Base-by-base conservation (phyloP, 2,113 vertebrate species). In the Dicerorhinus sumatrensis region DNA sequence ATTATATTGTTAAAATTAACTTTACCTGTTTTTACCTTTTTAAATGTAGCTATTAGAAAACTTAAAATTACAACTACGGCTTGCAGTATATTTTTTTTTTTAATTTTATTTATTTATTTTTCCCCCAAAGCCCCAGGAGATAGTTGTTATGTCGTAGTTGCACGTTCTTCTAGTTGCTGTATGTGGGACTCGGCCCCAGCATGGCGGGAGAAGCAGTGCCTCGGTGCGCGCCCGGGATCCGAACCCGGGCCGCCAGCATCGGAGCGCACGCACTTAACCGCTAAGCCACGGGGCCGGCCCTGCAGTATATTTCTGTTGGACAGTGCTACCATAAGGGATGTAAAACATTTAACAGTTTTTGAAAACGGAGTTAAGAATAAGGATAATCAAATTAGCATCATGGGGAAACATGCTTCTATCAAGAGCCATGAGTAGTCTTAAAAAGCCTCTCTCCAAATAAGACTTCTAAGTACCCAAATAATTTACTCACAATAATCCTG, bases 281-380 rank as follows among this genome's bases (percentile, higher is more conserved):
- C n/a, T n/a, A n/a, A n/a, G n/a, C n/a, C n/a, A n/a, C n/a, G n/a
- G n/a, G n/a, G n/a, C n/a, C n/a, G n/a, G n/a, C n/a, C n/a, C n/a
- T 90, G 29, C 27, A 62, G 79, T 83, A 20, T 65, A 51, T 58
- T 91, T 91, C 42, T 39, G 25, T 7, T 58, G 36, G 56, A 86
- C 67, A 79, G 18, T 39, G 17, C 67, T 85, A 75, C 36, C 31
- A 63, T 91, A 88, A 56, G 5, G 21, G 11, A 62, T 36, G 10
- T 42, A 77, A 96, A 96, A 82, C 27, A 75, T 62, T 42, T 72
- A 86, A 48, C 48, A 73, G n/a, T 54, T 91, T 96, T 83, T 75
- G 33, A 94, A 92, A 76, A 60, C 25, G 65, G 36, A 21, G 21
- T 85, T 96, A 82, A 82, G 31, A 96, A 75, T 65, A 91, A 72